Conservation (phyloP, 2,113 vertebrate genomes). For the Malaclemys terrapin region DNA sequence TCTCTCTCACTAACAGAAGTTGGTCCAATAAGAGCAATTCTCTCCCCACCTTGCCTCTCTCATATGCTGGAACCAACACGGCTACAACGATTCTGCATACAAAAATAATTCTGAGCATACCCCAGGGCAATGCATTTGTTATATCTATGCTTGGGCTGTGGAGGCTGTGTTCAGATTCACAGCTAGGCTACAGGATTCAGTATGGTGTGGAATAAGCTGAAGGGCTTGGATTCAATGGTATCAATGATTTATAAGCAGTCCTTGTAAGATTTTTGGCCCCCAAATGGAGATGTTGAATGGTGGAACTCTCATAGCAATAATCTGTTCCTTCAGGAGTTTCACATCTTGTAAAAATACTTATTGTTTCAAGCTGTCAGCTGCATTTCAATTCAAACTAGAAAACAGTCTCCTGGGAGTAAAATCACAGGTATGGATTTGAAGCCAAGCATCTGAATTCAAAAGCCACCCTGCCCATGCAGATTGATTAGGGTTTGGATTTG, state of each 20-base stretch:
- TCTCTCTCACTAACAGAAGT: not conserved
- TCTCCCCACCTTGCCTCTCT: not conserved
- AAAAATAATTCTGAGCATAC: not conserved
- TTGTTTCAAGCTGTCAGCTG: fast-evolving
- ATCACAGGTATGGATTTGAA: not conserved
- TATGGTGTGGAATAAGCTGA: not conserved
- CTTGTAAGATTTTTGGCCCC: not conserved
- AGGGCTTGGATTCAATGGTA: not conserved
- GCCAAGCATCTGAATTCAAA: not conserved
- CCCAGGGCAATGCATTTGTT: not conserved
- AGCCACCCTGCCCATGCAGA: not conserved
- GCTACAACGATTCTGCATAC: not conserved
- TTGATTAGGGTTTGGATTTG: not conserved
- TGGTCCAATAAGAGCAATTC: not conserved
- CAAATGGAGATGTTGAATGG: not conserved
- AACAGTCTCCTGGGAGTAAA: not conserved
- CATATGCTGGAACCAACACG: not conserved
- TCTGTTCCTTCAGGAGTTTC: not conserved
- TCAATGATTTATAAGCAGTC: not conserved
- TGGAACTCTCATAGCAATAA: not conserved
- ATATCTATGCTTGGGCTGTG: not conserved
- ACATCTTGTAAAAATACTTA: not conserved
- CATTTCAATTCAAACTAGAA: not conserved
- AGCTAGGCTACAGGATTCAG: not conserved
- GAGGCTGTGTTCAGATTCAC: not conserved